Percentiles rank a stretch among this genome's conserved stretches.
Conservation (phyloP, 1,140 invertebrate species). For the Andrena cerasifolii region DNA sequence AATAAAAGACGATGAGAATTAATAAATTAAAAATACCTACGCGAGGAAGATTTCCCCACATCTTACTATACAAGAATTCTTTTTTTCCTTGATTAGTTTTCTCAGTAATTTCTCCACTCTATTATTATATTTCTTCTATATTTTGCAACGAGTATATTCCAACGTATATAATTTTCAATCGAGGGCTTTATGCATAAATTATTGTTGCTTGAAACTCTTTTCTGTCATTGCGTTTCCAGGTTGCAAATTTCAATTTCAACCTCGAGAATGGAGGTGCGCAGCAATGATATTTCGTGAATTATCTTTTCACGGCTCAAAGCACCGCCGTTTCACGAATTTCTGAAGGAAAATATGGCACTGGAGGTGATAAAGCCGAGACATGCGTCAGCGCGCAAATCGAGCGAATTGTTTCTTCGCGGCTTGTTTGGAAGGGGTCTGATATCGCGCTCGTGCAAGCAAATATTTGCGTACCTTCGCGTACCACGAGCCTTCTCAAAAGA, state of each 20-base stretch:
- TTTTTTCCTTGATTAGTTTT: too few species aligned
- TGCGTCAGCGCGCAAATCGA: conserved; percentile 39
- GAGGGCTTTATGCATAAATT: too few species aligned
- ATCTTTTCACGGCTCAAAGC: background rate
- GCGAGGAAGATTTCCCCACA: too few species aligned
- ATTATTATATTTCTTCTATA: too few species aligned
- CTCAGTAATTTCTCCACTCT: too few species aligned
- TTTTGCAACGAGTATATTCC: too few species aligned
- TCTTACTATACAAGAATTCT: too few species aligned
- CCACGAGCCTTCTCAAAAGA: background rate
- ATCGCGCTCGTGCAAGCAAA: conserved; percentile 38
- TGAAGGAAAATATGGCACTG: conserved; percentile 10
- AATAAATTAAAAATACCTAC: too few species aligned
- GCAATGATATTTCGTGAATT: background rate
- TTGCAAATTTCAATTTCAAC: background rate
- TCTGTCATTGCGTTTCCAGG: too few species aligned
- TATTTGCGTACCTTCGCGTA: conserved; percentile 35
- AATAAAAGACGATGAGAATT: too few species aligned
- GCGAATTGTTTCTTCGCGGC: conserved; percentile 33
- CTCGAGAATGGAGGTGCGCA: background rate
- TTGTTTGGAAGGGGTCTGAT: conserved; percentile 36
- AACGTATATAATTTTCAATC: too few species aligned
- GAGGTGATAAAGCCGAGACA: conserved; percentile 27
- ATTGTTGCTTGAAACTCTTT: too few species aligned
- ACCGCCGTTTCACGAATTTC: background rate